Evolutionary conservation across 2,113 vertebrate species (phyloP), one percentile per base, ranked within the genome.

Genomic region (Pomatostomus ruficeps): DNA sequence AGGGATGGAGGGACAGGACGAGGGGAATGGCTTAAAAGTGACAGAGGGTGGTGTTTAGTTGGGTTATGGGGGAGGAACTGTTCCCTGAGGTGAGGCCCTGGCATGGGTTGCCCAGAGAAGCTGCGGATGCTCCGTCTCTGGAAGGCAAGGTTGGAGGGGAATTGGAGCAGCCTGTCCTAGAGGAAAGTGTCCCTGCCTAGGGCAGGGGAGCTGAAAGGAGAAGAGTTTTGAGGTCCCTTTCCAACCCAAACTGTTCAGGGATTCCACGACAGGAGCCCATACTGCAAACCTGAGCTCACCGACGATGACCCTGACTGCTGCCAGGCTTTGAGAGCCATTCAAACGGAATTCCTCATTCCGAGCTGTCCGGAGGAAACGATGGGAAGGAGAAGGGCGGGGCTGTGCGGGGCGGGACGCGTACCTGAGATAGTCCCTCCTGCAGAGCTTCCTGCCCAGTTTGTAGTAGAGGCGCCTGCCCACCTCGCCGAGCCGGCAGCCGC

Each of bases 361-460:
- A 20, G 16, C 33, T 21, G 6, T 4, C 3, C 59, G 28, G 35
- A 40, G 36, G 14, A 14, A 28, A 33, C 0, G 6, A 17, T 0
- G 19, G 54, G 48, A 31, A 25, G 55, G 48, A 54, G 36, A 14
- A 12, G 40, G 29, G 9, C 1, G 4, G 35, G 61, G 61, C 20
- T 4, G 25, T 38, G 8, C 45, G 4, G 14, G 33, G 31, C 0
- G 13, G 10, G 63, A 6, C 5, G 36, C 3, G 10, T 95, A 99
- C 99, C 99, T 99, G 97, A 99, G 99, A 93, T 99, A 99, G 97
- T 99, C 99, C 93, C 99, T 98, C 42, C 99, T 98, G 97, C 99
- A 99, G 70, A 99, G 96, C 92, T 99, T 99, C 72, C 99, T 98
- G 82, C 99, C 99, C 94, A 99, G 98, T 89, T 99, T 99, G 98